Percentiles rank a stretch among this genome's conserved stretches.
Conservation (phyloP, 2,797 vertebrate genomes). For the Sarcophilus harrisii region DNA sequence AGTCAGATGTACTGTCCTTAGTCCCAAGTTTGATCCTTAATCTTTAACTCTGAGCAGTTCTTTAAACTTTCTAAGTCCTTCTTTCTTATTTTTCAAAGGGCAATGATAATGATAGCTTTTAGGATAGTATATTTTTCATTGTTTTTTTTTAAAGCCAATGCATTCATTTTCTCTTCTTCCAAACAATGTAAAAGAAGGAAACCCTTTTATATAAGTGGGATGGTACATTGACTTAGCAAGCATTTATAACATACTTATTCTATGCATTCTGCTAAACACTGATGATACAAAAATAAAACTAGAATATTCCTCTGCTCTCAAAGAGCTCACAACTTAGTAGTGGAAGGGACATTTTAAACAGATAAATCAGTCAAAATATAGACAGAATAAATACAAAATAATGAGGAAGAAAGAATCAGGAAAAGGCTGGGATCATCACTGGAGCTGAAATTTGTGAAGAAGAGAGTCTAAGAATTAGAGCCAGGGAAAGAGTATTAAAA, state of each 20-base stretch:
- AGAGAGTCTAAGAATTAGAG: neutral
- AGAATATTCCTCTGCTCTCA: neutral
- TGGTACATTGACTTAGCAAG: neutral
- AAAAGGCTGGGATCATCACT: neutral
- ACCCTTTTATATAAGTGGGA: neutral
- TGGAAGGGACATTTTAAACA: neutral
- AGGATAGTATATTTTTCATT: neutral
- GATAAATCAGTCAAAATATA: neutral
- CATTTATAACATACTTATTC: neutral
- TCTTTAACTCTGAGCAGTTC: neutral
- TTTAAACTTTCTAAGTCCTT: neutral
- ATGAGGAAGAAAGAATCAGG: neutral
- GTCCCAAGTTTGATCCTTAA: neutral
- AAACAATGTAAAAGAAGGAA: neutral
- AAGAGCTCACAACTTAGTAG: neutral
- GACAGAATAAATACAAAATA: neutral
- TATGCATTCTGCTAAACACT: neutral
- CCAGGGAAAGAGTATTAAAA: neutral
- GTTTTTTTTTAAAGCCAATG: neutral
- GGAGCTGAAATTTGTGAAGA: neutral
- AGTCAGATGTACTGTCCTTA: neutral
- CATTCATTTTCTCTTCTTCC: neutral
- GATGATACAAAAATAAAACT: neutral
- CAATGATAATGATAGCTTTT: neutral
- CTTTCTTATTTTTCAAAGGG: neutral